Base-by-base conservation (phyloP, 2,797 vertebrate species). In the Numenius phaeopus region DNA sequence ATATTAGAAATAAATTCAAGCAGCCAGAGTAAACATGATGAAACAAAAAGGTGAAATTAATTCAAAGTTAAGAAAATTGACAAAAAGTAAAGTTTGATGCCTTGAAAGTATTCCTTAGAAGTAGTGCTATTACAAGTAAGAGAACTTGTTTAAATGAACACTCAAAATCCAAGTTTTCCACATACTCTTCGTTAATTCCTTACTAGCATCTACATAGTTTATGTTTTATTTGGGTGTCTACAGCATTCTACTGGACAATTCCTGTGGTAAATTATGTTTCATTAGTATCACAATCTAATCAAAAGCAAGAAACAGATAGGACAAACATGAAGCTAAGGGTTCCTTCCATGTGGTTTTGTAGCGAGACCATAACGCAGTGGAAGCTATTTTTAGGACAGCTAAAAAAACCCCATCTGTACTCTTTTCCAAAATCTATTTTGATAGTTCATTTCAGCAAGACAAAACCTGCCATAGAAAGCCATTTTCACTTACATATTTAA, bases 371-470 rank as follows among this genome's bases (percentile, higher is more conserved):
- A 75, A 69, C 26, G 27, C 23, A 29, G 47, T 9, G 22, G 26
- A 73, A 83, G 26, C 40, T 94, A 96, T 94, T 93, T 88, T 91
- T 67, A 91, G 65, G 69, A 72, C 1, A 9, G 44, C 57, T 91
- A 71, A 90, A 90, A 91, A 83, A 80, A 77, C 22, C n/a, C 40
- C 37, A 66, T 16, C 79, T 88, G 37, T 11, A 46, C 22, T 70
- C 44, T 57, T 46, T 62, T 64, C 71, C 29, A 78, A 85, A 88
- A 88, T 44, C 52, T 72, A 83, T 23, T 26, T 37, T 83, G 58
- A 30, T 19, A 90, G 67, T n/a, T 83, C 32, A 40, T 80, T 62
- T 91, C 80, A 90, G 85, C 64, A 64, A 75, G 29, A 80, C n/a
- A 57, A 70, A 97, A 85, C 30, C 57, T 77, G 46, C 18, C 27